Conservation (phyloP, 2,113 vertebrate genomes). For the Ptychochromis oligacanthus region DNA sequence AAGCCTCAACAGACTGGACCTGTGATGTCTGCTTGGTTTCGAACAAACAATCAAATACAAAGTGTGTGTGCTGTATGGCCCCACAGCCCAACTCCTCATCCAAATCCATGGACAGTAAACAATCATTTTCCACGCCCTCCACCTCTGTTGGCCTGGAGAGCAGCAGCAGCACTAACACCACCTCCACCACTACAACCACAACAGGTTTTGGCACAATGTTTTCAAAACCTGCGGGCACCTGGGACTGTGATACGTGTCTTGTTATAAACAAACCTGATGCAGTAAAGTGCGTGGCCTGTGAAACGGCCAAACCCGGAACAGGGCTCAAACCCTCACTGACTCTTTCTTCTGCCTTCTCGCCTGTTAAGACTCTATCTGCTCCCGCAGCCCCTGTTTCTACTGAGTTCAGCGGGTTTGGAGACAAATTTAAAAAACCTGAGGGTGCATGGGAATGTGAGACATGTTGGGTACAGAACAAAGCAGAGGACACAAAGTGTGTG, state of each 20-base stretch:
- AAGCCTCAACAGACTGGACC: slow-evolving; percentile 82
- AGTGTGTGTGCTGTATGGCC: slow-evolving; percentile 84
- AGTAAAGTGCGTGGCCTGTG: slow-evolving; percentile 93
- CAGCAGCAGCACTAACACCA: slow-evolving; percentile 54
- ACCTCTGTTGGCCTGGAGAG: slow-evolving; percentile 52
- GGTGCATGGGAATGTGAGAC: slow-evolving; percentile 91
- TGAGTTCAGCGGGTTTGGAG: slow-evolving; percentile 85
- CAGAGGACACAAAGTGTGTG: slow-evolving; percentile 89
- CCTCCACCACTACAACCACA: slow-evolving; percentile 63
- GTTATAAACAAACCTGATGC: slow-evolving; percentile 92
- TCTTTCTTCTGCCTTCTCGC: slow-evolving; percentile 78
- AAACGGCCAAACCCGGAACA: slow-evolving; percentile 93
- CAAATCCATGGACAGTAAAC: slow-evolving; percentile 65
- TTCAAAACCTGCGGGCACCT: slow-evolving; percentile 83
- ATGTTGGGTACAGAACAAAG: slow-evolving; percentile 90
- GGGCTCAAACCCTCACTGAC: slow-evolving; percentile 87
- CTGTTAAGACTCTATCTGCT: slow-evolving; percentile 71
- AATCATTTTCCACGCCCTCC: slow-evolving; percentile 5
- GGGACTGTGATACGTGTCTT: slow-evolving; percentile 98
- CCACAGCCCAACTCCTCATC: slow-evolving; percentile 73
- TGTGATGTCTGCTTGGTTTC: slow-evolving; percentile 82
- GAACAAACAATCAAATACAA: slow-evolving; percentile 84
- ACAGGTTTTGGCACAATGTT: slow-evolving; percentile 85
- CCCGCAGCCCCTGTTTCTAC: slow-evolving; percentile 40
- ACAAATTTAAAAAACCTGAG: slow-evolving; percentile 91